A percentile compares a stretch with the other conserved stretches of the same genome.
These are phyloP conservation scores for roundworm (Caenorhabditis elegans) DNA, from an alignment of 1,140 invertebrate species.

Conservation along the genomic window DNA sequence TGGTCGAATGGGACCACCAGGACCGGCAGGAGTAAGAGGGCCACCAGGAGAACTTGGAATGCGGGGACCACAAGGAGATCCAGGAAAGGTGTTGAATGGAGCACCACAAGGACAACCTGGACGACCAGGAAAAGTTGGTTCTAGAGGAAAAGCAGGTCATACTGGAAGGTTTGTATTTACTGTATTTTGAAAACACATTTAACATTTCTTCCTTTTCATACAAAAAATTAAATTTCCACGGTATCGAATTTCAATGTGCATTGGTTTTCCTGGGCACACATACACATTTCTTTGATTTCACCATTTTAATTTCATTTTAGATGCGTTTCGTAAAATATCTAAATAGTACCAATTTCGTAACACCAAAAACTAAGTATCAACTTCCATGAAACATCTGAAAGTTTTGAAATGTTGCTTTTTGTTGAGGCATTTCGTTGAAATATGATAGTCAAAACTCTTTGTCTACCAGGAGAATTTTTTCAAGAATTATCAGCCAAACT, in stretches of 20 bases:
- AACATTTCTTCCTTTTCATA: not conserved
- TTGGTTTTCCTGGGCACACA: too few species aligned
- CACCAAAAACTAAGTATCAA: too few species aligned
- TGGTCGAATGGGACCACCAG: slow-evolving; percentile 57
- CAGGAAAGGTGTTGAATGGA: slow-evolving; percentile 61
- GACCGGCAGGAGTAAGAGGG: slow-evolving; percentile 53
- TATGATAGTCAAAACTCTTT: too few species aligned
- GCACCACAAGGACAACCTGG: slow-evolving; percentile 60
- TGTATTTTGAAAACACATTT: not conserved
- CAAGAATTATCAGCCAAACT: too few species aligned
- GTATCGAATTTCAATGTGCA: not conserved
- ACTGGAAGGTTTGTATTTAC: slow-evolving; percentile 12
- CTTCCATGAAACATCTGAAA: too few species aligned
- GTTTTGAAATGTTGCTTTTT: too few species aligned
- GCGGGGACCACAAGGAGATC: slow-evolving; percentile 54
- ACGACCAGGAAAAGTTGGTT: slow-evolving; percentile 15
- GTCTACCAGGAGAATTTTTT: too few species aligned
- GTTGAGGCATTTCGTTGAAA: too few species aligned
- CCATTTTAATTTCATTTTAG: too few species aligned
- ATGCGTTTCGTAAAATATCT: too few species aligned
- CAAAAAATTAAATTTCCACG: not conserved
- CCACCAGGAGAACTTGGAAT: slow-evolving; percentile 55
- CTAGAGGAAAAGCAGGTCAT: slow-evolving; percentile 34
- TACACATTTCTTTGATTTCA: too few species aligned
- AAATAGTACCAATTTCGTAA: too few species aligned